Evolutionary conservation across 1,140 invertebrate species (phyloP).

Genomic region (Ceratoteleas bidentatus): DNA sequence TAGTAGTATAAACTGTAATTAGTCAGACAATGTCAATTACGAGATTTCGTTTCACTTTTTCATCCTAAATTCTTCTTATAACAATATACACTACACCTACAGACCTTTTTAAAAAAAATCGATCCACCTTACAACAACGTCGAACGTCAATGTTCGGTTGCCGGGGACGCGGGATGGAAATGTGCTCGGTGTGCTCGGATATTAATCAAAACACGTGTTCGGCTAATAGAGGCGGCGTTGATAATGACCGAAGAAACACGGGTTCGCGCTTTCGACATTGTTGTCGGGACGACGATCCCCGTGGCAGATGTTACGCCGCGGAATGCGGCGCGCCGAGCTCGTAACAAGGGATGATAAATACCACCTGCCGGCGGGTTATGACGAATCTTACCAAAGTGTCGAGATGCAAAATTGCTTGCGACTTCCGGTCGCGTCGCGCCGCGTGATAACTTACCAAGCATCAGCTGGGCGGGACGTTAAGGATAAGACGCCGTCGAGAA

Average conservation of each 20-base stretch:
- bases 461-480: slow-evolving; percentile 66
- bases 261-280: slow-evolving; percentile 43
- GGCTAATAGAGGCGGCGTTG: slow-evolving; percentile 21
- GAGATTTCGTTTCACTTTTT: too few relatives aligned
- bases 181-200: not conserved
- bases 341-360: slow-evolving; percentile 73
- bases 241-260: slow-evolving; percentile 51
- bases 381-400: slow-evolving; percentile 70
- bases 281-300: slow-evolving; percentile 47
- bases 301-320: slow-evolving; percentile 67
- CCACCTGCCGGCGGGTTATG: slow-evolving; percentile 69
- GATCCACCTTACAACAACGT: too few relatives aligned
- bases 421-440: slow-evolving; percentile 56
- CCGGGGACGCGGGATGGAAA: not conserved
- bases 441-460: slow-evolving; percentile 62
- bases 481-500: slow-evolving; percentile 41
- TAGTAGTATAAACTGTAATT: too few relatives aligned
- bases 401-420: slow-evolving; percentile 70
- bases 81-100: too few relatives aligned
- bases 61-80: too few relatives aligned
- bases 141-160: too few relatives aligned
- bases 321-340: slow-evolving; percentile 36
- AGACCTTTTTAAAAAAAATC: too few relatives aligned
- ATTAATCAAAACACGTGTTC: slow-evolving; percentile 46
- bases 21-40: too few relatives aligned